Base-by-base conservation (phyloP, 2,113 vertebrate species). In the Toxotes chatareus region DNA sequence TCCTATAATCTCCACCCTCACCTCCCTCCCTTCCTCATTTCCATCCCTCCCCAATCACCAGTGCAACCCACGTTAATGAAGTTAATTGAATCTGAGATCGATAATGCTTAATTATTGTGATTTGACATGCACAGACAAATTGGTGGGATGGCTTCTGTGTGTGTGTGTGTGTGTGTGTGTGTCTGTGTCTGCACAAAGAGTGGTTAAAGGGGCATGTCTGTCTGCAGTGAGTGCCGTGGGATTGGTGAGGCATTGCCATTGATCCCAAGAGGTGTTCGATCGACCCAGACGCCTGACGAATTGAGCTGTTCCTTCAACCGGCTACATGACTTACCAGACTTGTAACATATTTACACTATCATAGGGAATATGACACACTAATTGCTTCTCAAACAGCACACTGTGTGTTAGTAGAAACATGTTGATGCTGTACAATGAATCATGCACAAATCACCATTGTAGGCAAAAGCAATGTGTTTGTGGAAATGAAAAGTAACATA, bases 41-140 rank as follows among this genome's bases (percentile, higher is more conserved):
- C 68, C 86, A 62, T 75, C 66, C 84, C 83, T 78, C 83, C 74
- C 82, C 90, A 83, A 86, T 92, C 87, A 79, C 86, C 88, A 94
- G 94, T 95, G 91, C 95, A 95, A 96, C 96, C 96, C 93, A 94
- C 93, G 95, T 97, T 99, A 99, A 99, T 98, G 96, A 97, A 99
- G 96, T 97, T 98, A 98, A 98, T 98, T 98, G 97, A 98, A 99
- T 98, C 96, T 95, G 95, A 93, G 96, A 99, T 99, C 98, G 96
- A 98, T 99, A 98, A 97, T 96, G 95, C 96, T 97, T 99, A 98
- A 99, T 99, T 99, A 99, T 98, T 97, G 96, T 96, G 95, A 97
- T 98, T 97, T 98, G 98, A 99, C 97, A 97, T 96, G 96, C 94
- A 89, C 95, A 97, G 97, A 97, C 96, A 97, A 97, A 98, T 93